Conservation (phyloP, 2,888 invertebrate species). For the Sinhomidia bicolor region DNA sequence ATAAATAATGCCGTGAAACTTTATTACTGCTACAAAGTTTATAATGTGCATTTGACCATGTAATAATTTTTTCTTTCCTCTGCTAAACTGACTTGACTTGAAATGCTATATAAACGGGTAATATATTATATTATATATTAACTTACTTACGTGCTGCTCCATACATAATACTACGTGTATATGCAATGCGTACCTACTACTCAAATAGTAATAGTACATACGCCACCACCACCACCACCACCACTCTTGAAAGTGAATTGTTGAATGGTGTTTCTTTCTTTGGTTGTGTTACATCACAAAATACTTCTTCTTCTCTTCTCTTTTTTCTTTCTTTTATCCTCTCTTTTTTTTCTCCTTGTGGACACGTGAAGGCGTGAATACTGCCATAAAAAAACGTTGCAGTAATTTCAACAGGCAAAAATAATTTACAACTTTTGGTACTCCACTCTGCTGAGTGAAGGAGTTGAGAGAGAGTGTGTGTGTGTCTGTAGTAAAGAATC, state of each 20-base stretch:
- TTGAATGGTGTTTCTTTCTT: not conserved
- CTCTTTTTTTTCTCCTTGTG: conserved; percentile 38
- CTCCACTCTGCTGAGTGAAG: too few species aligned
- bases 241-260: not conserved
- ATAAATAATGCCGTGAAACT: not conserved
- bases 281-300: conserved; percentile 20
- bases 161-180: too few species aligned
- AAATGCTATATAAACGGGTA: not conserved
- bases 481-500: too few species aligned
- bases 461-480: too few species aligned
- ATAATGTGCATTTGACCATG: not conserved
- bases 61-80: not conserved
- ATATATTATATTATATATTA: not conserved
- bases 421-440: conserved; percentile 44
- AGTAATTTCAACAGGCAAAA: conserved; percentile 52
- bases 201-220: too few species aligned
- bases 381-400: conserved; percentile 48
- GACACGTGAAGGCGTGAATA: conserved; percentile 65
- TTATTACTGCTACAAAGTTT: not conserved
- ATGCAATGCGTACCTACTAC: too few species aligned
- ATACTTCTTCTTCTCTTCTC: too few species aligned
- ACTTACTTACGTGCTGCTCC: not conserved
- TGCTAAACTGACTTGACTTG: not conserved
- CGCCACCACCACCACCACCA: not conserved
- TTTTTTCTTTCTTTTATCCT: conserved; percentile 16